Evolutionary conservation across 2,888 invertebrate species (phyloP).

Genomic region (Hyalella azteca): DNA sequence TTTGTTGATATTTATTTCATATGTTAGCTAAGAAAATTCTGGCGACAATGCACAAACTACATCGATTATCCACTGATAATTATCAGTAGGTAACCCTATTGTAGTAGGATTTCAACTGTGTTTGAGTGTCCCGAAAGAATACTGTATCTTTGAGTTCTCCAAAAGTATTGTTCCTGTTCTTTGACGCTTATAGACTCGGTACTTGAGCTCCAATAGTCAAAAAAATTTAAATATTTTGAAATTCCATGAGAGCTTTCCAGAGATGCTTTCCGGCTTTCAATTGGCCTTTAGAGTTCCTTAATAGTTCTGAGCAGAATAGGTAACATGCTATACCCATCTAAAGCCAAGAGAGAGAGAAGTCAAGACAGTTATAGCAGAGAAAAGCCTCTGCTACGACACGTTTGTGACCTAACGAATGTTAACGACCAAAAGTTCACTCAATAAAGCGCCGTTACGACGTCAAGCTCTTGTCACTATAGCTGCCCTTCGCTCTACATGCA

Average conservation of each 20-base stretch:
- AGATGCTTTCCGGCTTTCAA: not conserved
- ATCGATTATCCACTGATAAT: no score
- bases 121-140: not conserved
- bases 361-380: not conserved
- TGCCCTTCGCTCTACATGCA: no score
- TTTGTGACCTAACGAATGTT: conserved; percentile 24
- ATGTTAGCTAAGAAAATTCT: no score
- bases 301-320: not conserved
- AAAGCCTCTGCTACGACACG: conserved; percentile 24
- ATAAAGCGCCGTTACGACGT: not conserved
- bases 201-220: not conserved
- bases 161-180: no score
- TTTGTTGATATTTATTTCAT: no score
- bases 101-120: not conserved
- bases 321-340: not conserved
- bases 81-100: no score
- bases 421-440: conserved; percentile 5
- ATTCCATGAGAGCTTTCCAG: not conserved
- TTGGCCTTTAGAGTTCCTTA: not conserved
- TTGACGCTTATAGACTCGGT: not conserved
- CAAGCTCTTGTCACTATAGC: no score
- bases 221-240: not conserved
- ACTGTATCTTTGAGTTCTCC: not conserved
- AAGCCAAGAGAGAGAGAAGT: conserved; percentile 9
- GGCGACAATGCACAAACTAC: no score